Evolutionary conservation across 2,888 invertebrate species (phyloP), one percentile per base, ranked within the genome.

Genomic region (Lithophane ornitopus): DNA sequence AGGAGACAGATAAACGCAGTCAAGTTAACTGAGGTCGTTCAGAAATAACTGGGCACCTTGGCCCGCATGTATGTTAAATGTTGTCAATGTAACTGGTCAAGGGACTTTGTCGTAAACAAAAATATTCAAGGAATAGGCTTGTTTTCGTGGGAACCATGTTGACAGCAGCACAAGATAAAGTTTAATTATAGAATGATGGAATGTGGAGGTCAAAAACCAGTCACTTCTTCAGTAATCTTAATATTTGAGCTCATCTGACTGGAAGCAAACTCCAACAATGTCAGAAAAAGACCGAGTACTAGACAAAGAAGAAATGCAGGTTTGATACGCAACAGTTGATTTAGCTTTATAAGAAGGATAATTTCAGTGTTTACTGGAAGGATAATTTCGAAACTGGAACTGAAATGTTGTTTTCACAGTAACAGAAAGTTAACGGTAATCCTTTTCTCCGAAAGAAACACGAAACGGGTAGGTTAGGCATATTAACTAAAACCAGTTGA

Each of bases 31-130:
- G 68, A 78, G 74, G 76, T 63, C 76, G 61, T 74, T 61, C 84
- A 78, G 65, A 87, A 85, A 81, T 85, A 87, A 70, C 76, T 19
- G 19, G 14, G 9, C 46, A 65, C 85, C 82, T 83, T 83, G 82
- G 85, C 85, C 83, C 28, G 83, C 65, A 85, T 70, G 54, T 49
- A 49, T 49, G 62, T 58, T 54, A 52, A 58, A 69, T 71, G 54
- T 69, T 76, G 70, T 77, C 81, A 78, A 54, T 79, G 69, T 69
- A 54, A 69, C 73, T 59, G 71, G 82, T 81, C 78, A 81, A 81
- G 82, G 85, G 65, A 62, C 19, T 26, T 26, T 14, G 28, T 28
- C 44, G 85, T 77, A 61, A 85, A 81, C 74, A 77, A 70, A 72
- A 49, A 76, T 82, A 16, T 52, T 84, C 11, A 71, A 56, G 39